These are phyloP conservation scores for Anarhynchus alexandrinus DNA, from an alignment of 2,113 vertebrate species.

Conservation along the genomic window DNA sequence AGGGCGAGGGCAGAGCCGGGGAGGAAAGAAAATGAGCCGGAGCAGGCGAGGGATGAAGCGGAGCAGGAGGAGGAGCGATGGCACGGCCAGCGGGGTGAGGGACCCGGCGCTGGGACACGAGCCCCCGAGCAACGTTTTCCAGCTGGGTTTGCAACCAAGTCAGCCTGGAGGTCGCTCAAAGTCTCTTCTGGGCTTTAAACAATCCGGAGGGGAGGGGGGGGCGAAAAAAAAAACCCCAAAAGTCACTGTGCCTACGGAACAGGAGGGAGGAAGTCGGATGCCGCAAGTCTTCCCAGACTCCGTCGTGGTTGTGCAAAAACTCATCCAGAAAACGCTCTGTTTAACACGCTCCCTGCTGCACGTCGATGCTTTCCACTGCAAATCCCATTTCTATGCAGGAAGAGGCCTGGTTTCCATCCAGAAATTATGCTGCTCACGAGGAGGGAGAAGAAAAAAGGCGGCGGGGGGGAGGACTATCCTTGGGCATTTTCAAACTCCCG, in stretches of 20 bases:
- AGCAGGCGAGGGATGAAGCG: neutral
- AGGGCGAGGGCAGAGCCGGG: neutral
- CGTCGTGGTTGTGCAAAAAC: neutral
- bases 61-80: accelerated
- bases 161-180: neutral
- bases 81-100: accelerated
- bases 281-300: neutral
- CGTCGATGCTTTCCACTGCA: neutral
- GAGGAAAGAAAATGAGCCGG: neutral
- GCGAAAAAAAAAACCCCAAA: too few relatives aligned
- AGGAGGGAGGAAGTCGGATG: neutral
- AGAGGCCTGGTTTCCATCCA: constrained; percentile 5
- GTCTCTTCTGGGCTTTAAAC: neutral
- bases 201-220: neutral
- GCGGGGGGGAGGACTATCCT: neutral
- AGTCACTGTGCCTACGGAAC: neutral
- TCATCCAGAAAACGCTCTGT: neutral
- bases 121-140: accelerated
- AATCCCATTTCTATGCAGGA: neutral
- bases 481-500: neutral
- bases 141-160: accelerated
- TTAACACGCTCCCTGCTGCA: neutral
- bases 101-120: accelerated
- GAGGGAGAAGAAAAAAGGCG: neutral
- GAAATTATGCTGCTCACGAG: constrained; percentile 1